These are phyloP conservation scores for Pristionchus exspectatus DNA, from an alignment of 2,888 invertebrate genomes.

Conservation along the genomic window DNA sequence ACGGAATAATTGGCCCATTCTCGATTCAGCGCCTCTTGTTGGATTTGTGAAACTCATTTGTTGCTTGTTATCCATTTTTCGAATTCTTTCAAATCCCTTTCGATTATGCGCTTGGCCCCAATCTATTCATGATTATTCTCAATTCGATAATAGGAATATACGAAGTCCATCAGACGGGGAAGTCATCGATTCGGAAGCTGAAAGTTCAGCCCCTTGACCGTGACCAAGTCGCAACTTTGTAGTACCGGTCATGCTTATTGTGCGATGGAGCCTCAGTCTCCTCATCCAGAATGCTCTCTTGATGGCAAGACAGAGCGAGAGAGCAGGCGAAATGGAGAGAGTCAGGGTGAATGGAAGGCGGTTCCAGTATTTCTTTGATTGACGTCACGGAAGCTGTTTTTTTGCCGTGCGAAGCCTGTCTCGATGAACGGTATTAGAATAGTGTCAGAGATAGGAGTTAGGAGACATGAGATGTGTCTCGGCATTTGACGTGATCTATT, in stretches of 20 bases:
- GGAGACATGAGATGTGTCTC: not conserved
- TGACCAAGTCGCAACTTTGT: not conserved
- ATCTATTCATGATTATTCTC: too few species aligned
- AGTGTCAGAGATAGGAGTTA: not conserved
- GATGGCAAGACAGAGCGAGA: too few species aligned
- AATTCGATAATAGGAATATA: too few species aligned
- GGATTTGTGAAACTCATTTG: too few species aligned
- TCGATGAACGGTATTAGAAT: not conserved
- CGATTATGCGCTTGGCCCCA: too few species aligned
- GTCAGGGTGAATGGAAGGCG: not conserved
- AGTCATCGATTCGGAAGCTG: not conserved
- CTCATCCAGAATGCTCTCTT: too few species aligned
- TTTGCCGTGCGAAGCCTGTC: not conserved
- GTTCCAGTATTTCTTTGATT: not conserved
- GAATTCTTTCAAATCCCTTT: too few species aligned
- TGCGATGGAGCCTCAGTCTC: not conserved
- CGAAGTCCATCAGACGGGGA: too few species aligned
- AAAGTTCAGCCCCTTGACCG: not conserved
- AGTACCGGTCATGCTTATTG: not conserved
- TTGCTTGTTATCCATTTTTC: too few species aligned
- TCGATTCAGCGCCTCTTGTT: too few species aligned
- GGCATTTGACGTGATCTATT: not conserved
- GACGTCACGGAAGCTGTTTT: not conserved
- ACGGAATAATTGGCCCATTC: too few species aligned
- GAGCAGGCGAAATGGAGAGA: too few species aligned